phyloP scores from a whole-genome alignment of 2,797 vertebrate species.

The Malurus splendens region DNA sequence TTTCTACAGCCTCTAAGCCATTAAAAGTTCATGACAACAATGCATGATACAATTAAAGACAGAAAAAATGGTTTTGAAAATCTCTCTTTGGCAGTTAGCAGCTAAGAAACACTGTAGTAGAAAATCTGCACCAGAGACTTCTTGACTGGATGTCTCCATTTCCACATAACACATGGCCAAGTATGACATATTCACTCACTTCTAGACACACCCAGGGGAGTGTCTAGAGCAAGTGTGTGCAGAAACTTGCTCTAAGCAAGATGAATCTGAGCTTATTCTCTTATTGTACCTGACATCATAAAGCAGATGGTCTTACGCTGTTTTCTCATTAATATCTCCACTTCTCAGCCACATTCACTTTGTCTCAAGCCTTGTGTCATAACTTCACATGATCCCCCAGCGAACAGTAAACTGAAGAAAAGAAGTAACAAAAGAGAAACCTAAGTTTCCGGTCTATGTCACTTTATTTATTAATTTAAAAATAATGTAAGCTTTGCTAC shows the following conservation, averaged over 20 bases:
- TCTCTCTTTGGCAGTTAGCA: neutral
- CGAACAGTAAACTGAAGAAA: neutral
- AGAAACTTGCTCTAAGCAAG: neutral
- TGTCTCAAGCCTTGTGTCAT: neutral
- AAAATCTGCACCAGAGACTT: neutral
- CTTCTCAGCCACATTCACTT: neutral
- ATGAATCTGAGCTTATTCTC: neutral
- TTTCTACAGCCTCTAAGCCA: neutral
- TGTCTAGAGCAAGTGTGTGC: neutral
- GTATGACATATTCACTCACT: neutral
- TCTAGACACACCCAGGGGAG: neutral
- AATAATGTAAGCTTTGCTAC: neutral
- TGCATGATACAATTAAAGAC: neutral
- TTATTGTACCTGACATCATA: neutral
- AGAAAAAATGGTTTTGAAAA: neutral
- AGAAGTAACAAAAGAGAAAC: neutral
- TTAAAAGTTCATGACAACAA: neutral
- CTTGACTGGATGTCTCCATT: neutral
- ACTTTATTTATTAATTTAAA: neutral
- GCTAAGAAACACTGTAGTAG: neutral
- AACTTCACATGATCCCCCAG: neutral
- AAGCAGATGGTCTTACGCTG: neutral
- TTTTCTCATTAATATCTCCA: neutral
- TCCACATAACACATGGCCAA: neutral
- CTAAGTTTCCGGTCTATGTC: neutral